These are phyloP conservation scores for Megaceryle maxima DNA, from an alignment of 2,113 vertebrate species.

Conservation along the genomic window DNA sequence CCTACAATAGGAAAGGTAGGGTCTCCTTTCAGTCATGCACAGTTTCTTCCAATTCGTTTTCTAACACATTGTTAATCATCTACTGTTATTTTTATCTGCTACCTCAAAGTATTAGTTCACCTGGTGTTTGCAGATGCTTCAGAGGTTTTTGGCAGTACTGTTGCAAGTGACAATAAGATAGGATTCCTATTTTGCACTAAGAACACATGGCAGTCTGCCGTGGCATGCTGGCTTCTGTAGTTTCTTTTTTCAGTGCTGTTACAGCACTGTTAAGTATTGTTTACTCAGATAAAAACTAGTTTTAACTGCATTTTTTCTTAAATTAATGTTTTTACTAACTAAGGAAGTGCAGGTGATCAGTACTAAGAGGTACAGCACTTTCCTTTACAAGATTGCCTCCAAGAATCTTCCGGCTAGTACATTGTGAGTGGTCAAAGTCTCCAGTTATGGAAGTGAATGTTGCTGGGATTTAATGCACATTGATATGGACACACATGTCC, in stretches of 20 bases:
- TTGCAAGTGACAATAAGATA: slow-evolving; percentile 34
- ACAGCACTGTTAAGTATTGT: background rate
- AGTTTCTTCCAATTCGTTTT: slow-evolving; percentile 2
- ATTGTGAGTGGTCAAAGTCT: background rate
- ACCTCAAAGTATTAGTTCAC: slow-evolving; percentile 37
- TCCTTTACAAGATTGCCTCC: background rate
- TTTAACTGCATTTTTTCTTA: slow-evolving; percentile 5
- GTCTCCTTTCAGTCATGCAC: background rate
- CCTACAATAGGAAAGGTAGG: background rate
- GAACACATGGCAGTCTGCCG: slow-evolving; percentile 23
- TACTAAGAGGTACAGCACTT: background rate
- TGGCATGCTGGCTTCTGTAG: slow-evolving; percentile 48
- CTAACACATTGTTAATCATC: background rate
- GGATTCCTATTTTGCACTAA: slow-evolving; percentile 40
- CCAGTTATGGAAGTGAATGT: background rate
- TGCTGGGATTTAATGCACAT: background rate
- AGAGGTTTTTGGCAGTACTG: slow-evolving; percentile 32
- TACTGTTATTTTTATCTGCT: slow-evolving; percentile 53
- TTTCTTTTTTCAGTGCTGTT: slow-evolving; percentile 61
- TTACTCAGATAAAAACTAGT: background rate
- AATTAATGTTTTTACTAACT: background rate
- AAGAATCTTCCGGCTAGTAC: background rate
- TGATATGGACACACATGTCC: background rate
- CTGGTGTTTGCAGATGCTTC: slow-evolving; percentile 34
- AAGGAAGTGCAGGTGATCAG: background rate